phyloP scores from a whole-genome alignment of 2,888 invertebrate species.

The Sabatieria punctata region DNA sequence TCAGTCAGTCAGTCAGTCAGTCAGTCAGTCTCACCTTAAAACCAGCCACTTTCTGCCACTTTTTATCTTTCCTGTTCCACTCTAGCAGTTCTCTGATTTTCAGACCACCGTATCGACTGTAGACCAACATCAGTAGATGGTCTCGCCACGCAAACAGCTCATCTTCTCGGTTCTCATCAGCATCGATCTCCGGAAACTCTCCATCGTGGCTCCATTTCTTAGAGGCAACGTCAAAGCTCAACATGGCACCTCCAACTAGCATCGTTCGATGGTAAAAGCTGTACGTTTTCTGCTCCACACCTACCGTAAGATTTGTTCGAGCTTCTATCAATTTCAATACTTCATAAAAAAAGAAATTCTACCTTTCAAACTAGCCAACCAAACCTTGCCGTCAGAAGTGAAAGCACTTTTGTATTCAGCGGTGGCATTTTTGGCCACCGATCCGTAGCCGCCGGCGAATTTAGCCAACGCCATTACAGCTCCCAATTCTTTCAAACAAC shows the following conservation, averaged over 20 bases:
- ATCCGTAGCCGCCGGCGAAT: too few species aligned
- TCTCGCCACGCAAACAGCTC: not conserved
- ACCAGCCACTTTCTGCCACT: not conserved
- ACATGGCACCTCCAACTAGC: not conserved
- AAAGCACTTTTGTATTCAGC: too few species aligned
- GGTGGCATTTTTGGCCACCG: too few species aligned
- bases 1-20: too few species aligned
- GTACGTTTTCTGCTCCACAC: not conserved
- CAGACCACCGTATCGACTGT: not conserved
- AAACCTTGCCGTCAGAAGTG: too few species aligned
- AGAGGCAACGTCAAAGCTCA: not conserved
- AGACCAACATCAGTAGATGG: not conserved
- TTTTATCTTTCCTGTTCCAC: not conserved
- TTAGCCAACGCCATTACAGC: too few species aligned
- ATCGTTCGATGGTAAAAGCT: not conserved
- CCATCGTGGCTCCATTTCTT: not conserved
- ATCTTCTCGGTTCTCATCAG: slow-evolving; percentile 1
- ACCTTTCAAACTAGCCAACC: too few species aligned
- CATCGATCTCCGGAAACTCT: not conserved
- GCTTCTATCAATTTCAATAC: too few species aligned
- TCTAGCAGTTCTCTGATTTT: not conserved
- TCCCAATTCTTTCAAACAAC: too few species aligned
- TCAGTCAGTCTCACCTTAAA: too few species aligned
- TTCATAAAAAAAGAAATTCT: too few species aligned
- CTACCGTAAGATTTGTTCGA: too few species aligned